Conservation (phyloP, 2,113 vertebrate species). For the Buteo buteo region DNA sequence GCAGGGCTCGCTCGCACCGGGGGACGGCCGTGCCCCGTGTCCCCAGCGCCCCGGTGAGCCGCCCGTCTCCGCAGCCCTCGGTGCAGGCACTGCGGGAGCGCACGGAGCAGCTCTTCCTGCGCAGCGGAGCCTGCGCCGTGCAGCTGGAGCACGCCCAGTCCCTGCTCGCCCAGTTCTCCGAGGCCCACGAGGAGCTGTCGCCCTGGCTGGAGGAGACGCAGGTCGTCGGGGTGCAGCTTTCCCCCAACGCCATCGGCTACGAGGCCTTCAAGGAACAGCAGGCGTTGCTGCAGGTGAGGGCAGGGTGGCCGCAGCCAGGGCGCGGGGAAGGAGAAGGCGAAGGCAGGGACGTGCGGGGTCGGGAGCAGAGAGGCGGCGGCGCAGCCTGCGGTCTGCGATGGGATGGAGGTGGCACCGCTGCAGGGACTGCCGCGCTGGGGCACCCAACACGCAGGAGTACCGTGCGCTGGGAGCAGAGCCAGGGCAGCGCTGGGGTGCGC, state of each 20-base stretch:
- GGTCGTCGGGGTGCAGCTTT: conserved; percentile 65
- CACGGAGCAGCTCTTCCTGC: conserved; percentile 70
- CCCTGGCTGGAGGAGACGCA: conserved; percentile 85
- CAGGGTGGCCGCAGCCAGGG: neutral
- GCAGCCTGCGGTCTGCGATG: neutral
- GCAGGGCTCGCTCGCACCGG: neutral
- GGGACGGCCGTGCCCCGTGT: accelerated
- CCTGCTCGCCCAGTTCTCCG: conserved; percentile 79
- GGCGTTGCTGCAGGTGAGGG: conserved; percentile 82
- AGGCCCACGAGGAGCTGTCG: conserved; percentile 77
- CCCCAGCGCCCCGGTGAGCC: accelerated
- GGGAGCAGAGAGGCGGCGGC: accelerated
- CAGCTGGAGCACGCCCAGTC: conserved; percentile 83
- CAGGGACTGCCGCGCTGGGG: accelerated
- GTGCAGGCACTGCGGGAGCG: conserved; percentile 72
- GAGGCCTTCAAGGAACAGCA: conserved; percentile 84
- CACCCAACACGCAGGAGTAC: accelerated
- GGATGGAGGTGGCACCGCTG: accelerated
- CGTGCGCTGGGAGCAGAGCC: accelerated
- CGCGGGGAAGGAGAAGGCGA: accelerated
- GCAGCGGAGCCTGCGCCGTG: conserved; percentile 71
- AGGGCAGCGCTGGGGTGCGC: neutral
- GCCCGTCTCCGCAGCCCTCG: conserved; percentile 17
- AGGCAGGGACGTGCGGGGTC: accelerated
- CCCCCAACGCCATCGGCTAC: conserved; percentile 69